Conservation (phyloP, 2,797 vertebrate genomes). For the Gambelia wislizenii region DNA sequence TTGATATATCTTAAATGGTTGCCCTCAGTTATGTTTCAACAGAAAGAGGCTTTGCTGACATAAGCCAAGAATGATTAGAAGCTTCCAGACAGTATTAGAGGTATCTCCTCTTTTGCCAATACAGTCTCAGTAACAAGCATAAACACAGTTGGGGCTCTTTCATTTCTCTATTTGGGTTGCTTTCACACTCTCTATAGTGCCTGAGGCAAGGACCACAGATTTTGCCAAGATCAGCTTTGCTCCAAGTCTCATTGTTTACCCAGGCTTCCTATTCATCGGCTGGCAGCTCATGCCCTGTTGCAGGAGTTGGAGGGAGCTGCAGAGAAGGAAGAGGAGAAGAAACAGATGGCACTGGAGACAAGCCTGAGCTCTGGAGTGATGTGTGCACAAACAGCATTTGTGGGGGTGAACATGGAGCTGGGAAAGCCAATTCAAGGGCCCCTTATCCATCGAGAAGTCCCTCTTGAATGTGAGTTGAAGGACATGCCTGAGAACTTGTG, state of each 20-base stretch:
- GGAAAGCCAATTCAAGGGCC: conserved; percentile 70
- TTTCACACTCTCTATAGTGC: not conserved
- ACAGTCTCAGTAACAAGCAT: not conserved
- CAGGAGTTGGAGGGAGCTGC: not conserved
- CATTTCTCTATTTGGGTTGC: not conserved
- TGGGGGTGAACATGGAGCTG: conserved; percentile 77
- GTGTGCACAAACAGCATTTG: conserved; percentile 81
- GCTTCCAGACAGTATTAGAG: not conserved
- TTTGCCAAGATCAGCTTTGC: not conserved
- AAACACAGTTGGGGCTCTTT: not conserved
- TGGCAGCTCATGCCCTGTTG: conserved; percentile 12
- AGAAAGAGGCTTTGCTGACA: not conserved
- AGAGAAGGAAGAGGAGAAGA: conserved; percentile 3
- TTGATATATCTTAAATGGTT: not conserved
- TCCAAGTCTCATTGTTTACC: not conserved
- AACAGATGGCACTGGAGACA: not conserved
- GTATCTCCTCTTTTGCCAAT: not conserved
- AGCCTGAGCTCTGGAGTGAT: conserved; percentile 69
- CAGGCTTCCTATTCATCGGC: conserved; percentile 17
- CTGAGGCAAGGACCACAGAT: not conserved
- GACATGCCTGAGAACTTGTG: not conserved
- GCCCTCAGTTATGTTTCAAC: not conserved
- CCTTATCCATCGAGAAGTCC: conserved; percentile 70
- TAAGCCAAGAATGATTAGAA: not conserved
- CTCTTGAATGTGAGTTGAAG: not conserved